Evolutionary conservation across 1,140 invertebrate species (phyloP), one percentile per base, ranked within the genome.

Genomic region (Eurosta solidaginis): DNA sequence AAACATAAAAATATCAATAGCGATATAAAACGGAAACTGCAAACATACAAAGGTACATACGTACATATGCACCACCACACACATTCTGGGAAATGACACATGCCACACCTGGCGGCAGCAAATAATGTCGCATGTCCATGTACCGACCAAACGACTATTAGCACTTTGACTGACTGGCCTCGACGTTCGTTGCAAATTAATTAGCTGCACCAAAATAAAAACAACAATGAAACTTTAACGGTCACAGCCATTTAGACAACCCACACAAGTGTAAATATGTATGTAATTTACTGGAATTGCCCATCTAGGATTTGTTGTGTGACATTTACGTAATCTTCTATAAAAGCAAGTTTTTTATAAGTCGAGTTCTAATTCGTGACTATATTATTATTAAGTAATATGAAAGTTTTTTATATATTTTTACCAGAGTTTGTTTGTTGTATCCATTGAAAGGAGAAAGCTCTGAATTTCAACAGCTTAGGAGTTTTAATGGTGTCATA

Each of bases 151-250:
- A 6, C 12, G 45, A n/a, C 45, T 47, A n/a, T 47, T 68, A 20
- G 59, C 22, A 40, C 17, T 68, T 42, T 68, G 17, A n/a, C n/a
- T 47, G 45, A n/a, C 1, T 47, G 3, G 45, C 3, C 45, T 47
- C 1, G 12, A 17, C 45, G n/a, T 68, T 68, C 33, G n/a, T 68
- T 68, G 59, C 59, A 68, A 68, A 68, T 68, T 68, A 68, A 68
- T 68, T 68, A 33, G 59, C 59, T 68, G 33, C 59, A 68, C 33
- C 59, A 68, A 42, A 29, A 27, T n/a, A n/a, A n/a, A n/a, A n/a
- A 68, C 29, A 68, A 68, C 59, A 40, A 68, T n/a, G 40, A 27
- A 33, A 10, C 20, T 68, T 68, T 68, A 42, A 68, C 40, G 59
- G 12, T 9, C 40, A 17, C 59, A 22, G 33, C n/a, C 59, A 68